These are phyloP conservation scores for Bombus soroeensis DNA, from an alignment of 1,140 invertebrate species.

Conservation along the genomic window DNA sequence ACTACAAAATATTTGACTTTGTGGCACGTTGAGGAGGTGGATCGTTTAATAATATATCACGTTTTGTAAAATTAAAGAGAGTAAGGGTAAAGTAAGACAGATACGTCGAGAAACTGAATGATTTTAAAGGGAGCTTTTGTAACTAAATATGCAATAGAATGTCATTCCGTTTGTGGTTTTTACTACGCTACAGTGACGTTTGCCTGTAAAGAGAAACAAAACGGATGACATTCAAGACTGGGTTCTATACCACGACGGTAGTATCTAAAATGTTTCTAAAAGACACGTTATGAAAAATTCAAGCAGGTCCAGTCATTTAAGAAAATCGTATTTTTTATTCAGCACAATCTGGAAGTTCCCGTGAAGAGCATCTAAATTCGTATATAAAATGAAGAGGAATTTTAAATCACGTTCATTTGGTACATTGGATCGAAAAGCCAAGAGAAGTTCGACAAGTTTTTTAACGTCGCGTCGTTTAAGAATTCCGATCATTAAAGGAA, in stretches of 20 bases:
- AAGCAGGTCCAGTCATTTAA: neutral
- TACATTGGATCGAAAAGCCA: too few relatives aligned
- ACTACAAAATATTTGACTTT: neutral
- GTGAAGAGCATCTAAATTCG: neutral
- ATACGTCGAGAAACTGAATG: neutral
- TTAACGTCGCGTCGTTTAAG: neutral
- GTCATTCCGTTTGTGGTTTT: neutral
- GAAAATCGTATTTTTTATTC: neutral
- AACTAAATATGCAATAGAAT: neutral
- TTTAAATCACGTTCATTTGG: too few relatives aligned
- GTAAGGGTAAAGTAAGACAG: too few relatives aligned
- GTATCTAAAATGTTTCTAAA: neutral
- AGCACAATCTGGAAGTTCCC: neutral
- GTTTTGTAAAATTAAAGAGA: too few relatives aligned
- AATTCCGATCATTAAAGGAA: neutral
- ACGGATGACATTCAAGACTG: neutral
- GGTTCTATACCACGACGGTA: neutral
- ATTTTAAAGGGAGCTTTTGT: neutral
- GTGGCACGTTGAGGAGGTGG: neutral
- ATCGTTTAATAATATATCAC: neutral
- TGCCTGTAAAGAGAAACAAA: too few relatives aligned
- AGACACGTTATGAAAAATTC: neutral
- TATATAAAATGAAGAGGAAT: neutral
- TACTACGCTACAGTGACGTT: neutral
- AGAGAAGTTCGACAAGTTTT: too few relatives aligned